Conservation (phyloP, 2,888 invertebrate genomes). For the Noctuana brunneofusca region DNA sequence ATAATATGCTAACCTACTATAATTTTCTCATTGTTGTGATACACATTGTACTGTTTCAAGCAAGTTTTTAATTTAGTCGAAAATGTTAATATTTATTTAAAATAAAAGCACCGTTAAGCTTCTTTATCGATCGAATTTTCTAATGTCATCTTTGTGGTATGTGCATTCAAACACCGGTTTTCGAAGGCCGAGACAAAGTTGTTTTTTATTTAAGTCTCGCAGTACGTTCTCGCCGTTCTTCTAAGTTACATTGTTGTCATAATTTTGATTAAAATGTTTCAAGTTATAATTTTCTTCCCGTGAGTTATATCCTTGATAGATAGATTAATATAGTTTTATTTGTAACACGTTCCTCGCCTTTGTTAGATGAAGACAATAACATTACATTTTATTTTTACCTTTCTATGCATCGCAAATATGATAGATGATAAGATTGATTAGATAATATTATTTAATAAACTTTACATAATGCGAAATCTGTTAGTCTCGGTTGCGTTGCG, state of each 20-base stretch:
- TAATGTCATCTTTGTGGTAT: slow-evolving; percentile 49
- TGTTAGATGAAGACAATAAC: slow-evolving; percentile 6
- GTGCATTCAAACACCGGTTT: slow-evolving; percentile 47
- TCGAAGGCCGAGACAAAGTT: slow-evolving; percentile 50
- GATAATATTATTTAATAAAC: slow-evolving; percentile 33
- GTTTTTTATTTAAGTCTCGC: slow-evolving; percentile 43
- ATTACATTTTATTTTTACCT: slow-evolving; percentile 20
- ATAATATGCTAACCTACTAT: not conserved
- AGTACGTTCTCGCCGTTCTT: slow-evolving; percentile 6
- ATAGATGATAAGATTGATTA: slow-evolving; percentile 24
- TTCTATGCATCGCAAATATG: slow-evolving; percentile 18
- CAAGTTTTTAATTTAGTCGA: not conserved
- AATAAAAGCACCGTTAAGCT: slow-evolving; percentile 49
- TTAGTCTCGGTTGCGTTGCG: slow-evolving; percentile 51
- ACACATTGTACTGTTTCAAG: not conserved
- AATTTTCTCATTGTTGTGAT: not conserved
- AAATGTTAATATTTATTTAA: slow-evolving; percentile 17
- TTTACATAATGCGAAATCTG: slow-evolving; percentile 40
- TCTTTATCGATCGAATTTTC: slow-evolving; percentile 48
- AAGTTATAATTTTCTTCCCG: too few species aligned
- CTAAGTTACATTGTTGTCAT: not conserved
- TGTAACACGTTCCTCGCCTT: not conserved
- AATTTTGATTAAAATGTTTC: too few species aligned
- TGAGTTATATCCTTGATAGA: not conserved
- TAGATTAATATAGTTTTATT: too few species aligned